These are phyloP conservation scores for Colius striatus DNA, from an alignment of 2,113 vertebrate genomes.

Conservation along the genomic window DNA sequence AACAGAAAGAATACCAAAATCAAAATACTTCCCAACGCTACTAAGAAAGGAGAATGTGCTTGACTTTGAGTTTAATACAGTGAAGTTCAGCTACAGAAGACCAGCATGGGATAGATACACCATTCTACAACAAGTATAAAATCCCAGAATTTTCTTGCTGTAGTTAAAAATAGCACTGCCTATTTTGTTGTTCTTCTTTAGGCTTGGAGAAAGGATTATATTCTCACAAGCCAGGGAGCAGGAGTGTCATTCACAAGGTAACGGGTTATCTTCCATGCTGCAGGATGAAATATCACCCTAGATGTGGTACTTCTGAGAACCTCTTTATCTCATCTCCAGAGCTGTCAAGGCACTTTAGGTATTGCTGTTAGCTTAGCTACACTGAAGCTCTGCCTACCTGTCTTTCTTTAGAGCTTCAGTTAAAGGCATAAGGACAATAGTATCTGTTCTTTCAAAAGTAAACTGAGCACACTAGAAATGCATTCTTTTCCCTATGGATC, in stretches of 20 bases:
- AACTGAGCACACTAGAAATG: background rate
- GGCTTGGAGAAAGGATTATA: background rate
- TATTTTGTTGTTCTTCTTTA: background rate
- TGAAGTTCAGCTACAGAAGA: background rate
- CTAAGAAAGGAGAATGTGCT: background rate
- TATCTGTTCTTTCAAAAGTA: background rate
- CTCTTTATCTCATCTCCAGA: conserved; percentile 17
- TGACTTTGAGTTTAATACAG: background rate
- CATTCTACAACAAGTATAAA: background rate
- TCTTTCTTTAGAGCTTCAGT: background rate
- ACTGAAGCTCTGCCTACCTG: background rate
- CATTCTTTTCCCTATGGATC: background rate
- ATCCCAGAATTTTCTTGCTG: background rate
- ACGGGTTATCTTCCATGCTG: conserved; percentile 23
- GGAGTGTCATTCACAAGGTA: conserved; percentile 1
- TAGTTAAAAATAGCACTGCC: background rate
- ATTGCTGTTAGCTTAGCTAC: background rate
- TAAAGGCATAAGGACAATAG: background rate
- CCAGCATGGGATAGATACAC: background rate
- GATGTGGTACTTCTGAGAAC: background rate
- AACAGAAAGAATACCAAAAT: background rate
- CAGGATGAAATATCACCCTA: conserved; percentile 65
- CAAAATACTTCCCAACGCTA: background rate
- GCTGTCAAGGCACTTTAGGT: background rate
- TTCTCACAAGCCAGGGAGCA: background rate